Evolutionary conservation across 2,888 invertebrate species (phyloP), one percentile per base, ranked within the genome.

Genomic region (Cantharis rufa): DNA sequence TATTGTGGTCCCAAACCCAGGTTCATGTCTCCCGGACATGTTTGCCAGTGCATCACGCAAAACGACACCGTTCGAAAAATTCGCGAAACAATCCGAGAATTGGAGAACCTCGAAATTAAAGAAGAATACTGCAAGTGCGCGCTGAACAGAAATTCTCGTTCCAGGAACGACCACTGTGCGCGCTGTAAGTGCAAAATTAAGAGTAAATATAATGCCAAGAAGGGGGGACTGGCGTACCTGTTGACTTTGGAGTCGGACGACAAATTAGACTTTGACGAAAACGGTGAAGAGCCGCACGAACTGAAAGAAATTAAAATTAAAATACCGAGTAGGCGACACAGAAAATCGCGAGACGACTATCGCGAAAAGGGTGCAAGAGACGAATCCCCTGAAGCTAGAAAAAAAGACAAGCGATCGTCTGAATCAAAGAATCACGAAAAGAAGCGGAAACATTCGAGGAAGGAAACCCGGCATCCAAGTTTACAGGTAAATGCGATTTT

Each of bases 41-140:
- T 78, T 64, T 83, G 82, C 71, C 77, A 72, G 2, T 82, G 82
- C 73, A 76, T 78, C 61, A 27, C 4, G 1, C 28, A 24, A 66
- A 1, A 11, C 11, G 48, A 71, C 0, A 76, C 76, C n/a, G 62
- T 80, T 24, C 32, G 80, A 11, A 71, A 80, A 69, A 82, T 79
- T 11, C 76, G 77, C 48, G 70, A 74, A 15, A 79, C 82, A 87
- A 89, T 84, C 83, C 86, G 89, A 4, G 88, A 89, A 78, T 86
- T 87, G 72, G 88, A 89, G 32, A 87, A 89, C 21, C 83, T 85
- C 48, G 80, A 79, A 77, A 70, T 69, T 10, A 79, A 78, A 68
- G 79, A 76, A n/a, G 71, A 83, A 4, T 70, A 87, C 82, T 71
- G 87, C 72, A 70, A 75, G 82, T 74, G 81, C 86, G 15, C 62